phyloP scores from a whole-genome alignment of 2,888 invertebrate species.

The Rotaria macrura region DNA sequence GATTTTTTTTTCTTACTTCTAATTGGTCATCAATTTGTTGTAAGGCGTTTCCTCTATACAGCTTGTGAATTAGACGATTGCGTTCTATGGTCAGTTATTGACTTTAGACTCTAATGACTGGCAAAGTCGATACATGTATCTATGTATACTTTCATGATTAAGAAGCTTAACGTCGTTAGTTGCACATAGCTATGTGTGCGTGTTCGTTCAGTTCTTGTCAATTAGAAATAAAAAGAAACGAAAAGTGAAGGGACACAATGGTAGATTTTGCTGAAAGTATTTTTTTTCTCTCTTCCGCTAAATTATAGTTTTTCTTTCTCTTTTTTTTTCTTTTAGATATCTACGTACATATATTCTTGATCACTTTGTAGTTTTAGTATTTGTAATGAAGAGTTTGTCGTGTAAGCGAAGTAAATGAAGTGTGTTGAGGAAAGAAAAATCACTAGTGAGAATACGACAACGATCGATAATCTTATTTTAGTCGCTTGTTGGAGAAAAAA shows the following conservation, averaged over 20 bases:
- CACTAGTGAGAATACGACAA: not conserved
- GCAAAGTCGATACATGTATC: not conserved
- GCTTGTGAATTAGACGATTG: not conserved
- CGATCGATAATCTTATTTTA: not conserved
- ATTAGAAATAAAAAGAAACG: not conserved
- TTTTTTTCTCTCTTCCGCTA: not conserved
- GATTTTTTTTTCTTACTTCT: no score
- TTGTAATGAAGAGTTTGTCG: not conserved
- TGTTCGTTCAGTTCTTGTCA: not conserved
- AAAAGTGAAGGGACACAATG: not conserved
- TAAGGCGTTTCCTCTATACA: not conserved
- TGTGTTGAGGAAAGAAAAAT: not conserved
- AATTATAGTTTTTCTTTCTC: not conserved
- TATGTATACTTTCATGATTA: not conserved
- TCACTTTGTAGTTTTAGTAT: not conserved
- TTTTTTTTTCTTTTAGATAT: not conserved
- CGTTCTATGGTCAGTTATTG: not conserved
- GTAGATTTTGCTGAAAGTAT: not conserved
- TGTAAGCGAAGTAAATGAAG: not conserved
- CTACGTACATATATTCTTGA: not conserved
- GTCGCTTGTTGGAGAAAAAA: not conserved
- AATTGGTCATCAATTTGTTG: not conserved
- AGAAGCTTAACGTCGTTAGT: conserved; percentile 1
- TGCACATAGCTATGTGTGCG: not conserved
- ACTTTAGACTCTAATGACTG: not conserved